These are phyloP conservation scores for Rhorus exstirpatorius DNA, from an alignment of 2,888 invertebrate species.

Conservation along the genomic window DNA sequence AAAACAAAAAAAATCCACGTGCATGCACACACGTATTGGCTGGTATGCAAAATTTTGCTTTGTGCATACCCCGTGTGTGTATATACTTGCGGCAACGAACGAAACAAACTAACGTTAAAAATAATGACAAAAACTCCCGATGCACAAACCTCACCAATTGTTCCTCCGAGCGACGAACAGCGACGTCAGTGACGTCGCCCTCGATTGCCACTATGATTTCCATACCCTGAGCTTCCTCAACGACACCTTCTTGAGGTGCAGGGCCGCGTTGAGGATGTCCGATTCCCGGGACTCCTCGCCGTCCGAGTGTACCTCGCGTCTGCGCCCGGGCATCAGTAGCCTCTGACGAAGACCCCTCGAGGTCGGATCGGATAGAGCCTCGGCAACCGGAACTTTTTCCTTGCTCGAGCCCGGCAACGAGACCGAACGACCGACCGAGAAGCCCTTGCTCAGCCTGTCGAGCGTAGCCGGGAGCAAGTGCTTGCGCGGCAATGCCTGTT, in stretches of 20 bases:
- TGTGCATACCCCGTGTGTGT: background rate
- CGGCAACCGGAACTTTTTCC: conserved; percentile 88
- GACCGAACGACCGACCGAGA: conserved; percentile 90
- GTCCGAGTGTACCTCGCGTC: conserved; percentile 84
- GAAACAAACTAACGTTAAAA: background rate
- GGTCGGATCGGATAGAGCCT: conserved; percentile 89
- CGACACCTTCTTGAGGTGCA: conserved; percentile 93
- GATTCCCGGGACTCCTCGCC: conserved; percentile 87
- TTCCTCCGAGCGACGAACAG: conserved; percentile 79
- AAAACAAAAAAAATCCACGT: conserved; percentile 21
- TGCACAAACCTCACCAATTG: conserved; percentile 65
- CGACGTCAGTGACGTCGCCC: conserved; percentile 83
- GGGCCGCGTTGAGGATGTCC: conserved; percentile 91
- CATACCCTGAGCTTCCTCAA: conserved; percentile 92
- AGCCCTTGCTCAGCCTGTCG: conserved; percentile 90
- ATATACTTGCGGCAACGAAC: background rate
- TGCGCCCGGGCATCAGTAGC: conserved; percentile 81
- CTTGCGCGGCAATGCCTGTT: conserved; percentile 88
- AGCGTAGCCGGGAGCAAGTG: conserved; percentile 87
- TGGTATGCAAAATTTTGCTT: background rate
- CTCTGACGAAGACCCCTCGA: conserved; percentile 84
- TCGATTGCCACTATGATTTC: conserved; percentile 89
- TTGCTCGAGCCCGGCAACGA: conserved; percentile 87
- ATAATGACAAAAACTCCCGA: background rate
- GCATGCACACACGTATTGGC: conserved; percentile 27